Evolutionary conservation across 2,113 vertebrate species (phyloP).

Genomic region (Platysteira castanea): DNA sequence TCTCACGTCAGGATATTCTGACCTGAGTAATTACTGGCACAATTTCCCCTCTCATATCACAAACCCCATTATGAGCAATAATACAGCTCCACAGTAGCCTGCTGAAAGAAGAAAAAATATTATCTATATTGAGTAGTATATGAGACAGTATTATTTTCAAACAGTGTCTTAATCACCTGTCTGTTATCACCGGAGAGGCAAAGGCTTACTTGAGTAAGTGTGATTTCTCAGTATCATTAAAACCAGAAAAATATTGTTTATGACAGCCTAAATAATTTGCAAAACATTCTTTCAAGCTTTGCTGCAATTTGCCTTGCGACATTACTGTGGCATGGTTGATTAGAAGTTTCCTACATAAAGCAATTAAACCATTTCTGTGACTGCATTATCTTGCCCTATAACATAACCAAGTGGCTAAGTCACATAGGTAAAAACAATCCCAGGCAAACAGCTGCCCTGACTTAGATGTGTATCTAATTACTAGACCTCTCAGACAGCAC

Average conservation of each 20-base stretch:
- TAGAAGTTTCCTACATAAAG: neutral
- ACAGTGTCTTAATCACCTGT: neutral
- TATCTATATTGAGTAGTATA: neutral
- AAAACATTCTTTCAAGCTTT: neutral
- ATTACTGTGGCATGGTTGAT: neutral
- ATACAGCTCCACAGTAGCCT: neutral
- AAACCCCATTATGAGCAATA: neutral
- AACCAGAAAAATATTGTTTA: neutral
- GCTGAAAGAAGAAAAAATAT: neutral
- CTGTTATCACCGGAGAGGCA: neutral
- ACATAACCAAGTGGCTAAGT: neutral
- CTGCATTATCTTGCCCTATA: neutral
- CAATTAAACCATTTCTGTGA: neutral
- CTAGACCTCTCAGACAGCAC: neutral
- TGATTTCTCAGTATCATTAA: neutral
- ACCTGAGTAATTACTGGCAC: neutral
- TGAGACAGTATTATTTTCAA: neutral
- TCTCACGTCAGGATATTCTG: neutral
- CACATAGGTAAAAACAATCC: neutral
- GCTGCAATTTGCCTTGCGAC: neutral
- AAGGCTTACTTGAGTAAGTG: neutral
- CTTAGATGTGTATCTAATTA: neutral
- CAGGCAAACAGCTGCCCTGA: neutral
- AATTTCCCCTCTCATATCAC: neutral
- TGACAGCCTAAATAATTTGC: neutral